Conservation (phyloP, 1,140 invertebrate genomes). For the Mylabris phalerata region DNA sequence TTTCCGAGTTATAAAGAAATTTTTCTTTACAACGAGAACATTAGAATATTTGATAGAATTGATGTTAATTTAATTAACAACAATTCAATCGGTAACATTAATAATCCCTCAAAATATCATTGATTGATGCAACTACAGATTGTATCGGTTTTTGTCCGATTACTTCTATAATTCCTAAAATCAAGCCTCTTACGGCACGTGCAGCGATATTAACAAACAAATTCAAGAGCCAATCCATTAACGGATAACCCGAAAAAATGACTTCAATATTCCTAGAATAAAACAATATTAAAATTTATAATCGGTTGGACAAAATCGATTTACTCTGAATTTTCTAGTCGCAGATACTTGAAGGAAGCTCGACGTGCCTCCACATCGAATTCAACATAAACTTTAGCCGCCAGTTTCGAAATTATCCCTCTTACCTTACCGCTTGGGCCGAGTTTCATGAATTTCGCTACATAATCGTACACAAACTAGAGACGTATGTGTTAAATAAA, state of each 20-base stretch:
- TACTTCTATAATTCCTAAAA: slow-evolving; percentile 40
- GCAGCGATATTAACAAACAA: slow-evolving; percentile 41
- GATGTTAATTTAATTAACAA: no score
- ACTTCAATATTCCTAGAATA: slow-evolving; percentile 1
- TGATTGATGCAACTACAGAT: background rate
- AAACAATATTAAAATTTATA: background rate
- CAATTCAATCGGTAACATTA: no score
- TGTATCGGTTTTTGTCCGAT: slow-evolving; percentile 14
- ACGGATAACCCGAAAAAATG: background rate
- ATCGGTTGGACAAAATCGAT: no score
- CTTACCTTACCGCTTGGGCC: slow-evolving; percentile 44
- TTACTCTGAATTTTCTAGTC: slow-evolving; percentile 17
- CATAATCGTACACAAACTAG: background rate
- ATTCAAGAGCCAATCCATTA: slow-evolving; percentile 42
- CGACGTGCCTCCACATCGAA: slow-evolving; percentile 31
- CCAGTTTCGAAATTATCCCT: slow-evolving; percentile 31
- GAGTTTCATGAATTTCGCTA: slow-evolving; percentile 44
- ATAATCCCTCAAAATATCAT: background rate
- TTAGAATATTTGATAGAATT: no score
- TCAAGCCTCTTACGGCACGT: slow-evolving; percentile 41
- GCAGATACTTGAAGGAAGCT: slow-evolving; percentile 3
- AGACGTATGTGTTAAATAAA: no score
- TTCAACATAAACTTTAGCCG: slow-evolving; percentile 35
- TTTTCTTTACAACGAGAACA: no score
- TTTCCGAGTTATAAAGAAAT: no score